A percentile compares a stretch with the other conserved stretches of the same genome.
These are phyloP conservation scores for Bombycilla garrulus DNA, from an alignment of 2,113 vertebrate genomes.

Conservation along the genomic window DNA sequence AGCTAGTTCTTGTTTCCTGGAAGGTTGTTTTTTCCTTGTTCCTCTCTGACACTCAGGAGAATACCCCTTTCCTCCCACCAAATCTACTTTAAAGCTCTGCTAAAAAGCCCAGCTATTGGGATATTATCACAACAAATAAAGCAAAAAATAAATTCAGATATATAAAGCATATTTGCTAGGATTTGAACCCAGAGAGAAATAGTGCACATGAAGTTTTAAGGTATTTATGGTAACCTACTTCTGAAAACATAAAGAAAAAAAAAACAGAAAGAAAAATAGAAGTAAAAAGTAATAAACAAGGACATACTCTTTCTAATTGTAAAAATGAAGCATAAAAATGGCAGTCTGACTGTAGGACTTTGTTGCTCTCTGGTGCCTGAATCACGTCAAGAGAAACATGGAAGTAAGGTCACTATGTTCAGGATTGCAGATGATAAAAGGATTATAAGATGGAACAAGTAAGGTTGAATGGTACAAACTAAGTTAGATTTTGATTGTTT, in stretches of 20 bases:
- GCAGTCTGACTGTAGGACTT: background rate
- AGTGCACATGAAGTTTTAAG: background rate
- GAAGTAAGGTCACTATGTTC: background rate
- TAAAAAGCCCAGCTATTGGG: background rate
- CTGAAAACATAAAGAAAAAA: background rate
- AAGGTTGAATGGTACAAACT: background rate
- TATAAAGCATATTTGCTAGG: background rate
- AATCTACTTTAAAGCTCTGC: background rate
- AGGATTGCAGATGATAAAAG: background rate
- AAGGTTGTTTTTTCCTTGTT: background rate
- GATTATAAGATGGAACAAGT: background rate
- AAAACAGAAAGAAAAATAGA: background rate
- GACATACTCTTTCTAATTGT: background rate
- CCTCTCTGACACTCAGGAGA: background rate
- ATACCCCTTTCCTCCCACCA: background rate
- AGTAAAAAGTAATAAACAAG: background rate
- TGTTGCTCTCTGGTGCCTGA: background rate
- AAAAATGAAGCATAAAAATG: background rate
- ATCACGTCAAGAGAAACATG: background rate
- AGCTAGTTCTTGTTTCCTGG: background rate
- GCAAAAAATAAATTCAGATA: background rate
- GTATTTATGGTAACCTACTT: background rate
- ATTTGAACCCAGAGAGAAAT: background rate
- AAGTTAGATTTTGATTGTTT: slow-evolving; percentile 15
- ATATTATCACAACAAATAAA: background rate